Evolutionary conservation across 2,888 invertebrate genomes (phyloP).

Genomic region (Sinohyriopsis cumingii): DNA sequence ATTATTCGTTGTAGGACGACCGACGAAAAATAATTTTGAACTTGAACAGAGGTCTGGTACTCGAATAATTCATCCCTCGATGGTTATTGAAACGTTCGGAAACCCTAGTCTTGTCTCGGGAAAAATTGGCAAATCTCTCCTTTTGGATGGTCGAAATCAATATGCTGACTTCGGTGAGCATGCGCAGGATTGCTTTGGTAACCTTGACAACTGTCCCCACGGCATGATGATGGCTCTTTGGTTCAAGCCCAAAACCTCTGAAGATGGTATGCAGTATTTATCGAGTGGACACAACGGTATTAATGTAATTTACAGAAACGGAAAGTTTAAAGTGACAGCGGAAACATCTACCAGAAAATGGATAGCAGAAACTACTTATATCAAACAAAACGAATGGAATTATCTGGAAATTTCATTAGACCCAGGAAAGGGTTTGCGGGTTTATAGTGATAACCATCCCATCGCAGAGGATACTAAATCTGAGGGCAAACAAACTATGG

Average conservation of each 20-base stretch:
- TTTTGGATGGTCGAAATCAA: constrained; percentile 47
- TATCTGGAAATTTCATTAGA: constrained; percentile 64
- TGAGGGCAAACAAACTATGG: constrained; percentile 4
- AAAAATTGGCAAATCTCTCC: constrained; percentile 54
- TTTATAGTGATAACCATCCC: constrained; percentile 50
- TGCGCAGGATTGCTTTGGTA: constrained; percentile 53
- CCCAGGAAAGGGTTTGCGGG: constrained; percentile 48
- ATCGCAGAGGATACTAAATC: constrained; percentile 23
- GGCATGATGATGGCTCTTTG: constrained; percentile 56
- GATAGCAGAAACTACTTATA: constrained; percentile 40
- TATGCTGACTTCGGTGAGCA: constrained; percentile 54
- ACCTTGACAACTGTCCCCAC: constrained; percentile 58
- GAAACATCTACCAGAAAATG: constrained; percentile 52
- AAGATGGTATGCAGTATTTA: constrained; percentile 51
- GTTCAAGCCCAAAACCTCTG: constrained; percentile 49
- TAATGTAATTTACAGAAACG: constrained; percentile 46
- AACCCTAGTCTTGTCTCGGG: constrained; percentile 47
- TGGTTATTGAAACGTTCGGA: constrained; percentile 44
- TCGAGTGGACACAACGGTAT: constrained; percentile 64
- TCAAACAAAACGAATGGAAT: constrained; percentile 54
- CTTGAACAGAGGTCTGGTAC: constrained; percentile 23
- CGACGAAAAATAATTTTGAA: neutral
- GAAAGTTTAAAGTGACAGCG: constrained; percentile 38
- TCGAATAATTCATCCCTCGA: constrained; percentile 39
- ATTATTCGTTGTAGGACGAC: neutral